Conservation (phyloP, 2,797 vertebrate species). For the Antrozous pallidus region DNA sequence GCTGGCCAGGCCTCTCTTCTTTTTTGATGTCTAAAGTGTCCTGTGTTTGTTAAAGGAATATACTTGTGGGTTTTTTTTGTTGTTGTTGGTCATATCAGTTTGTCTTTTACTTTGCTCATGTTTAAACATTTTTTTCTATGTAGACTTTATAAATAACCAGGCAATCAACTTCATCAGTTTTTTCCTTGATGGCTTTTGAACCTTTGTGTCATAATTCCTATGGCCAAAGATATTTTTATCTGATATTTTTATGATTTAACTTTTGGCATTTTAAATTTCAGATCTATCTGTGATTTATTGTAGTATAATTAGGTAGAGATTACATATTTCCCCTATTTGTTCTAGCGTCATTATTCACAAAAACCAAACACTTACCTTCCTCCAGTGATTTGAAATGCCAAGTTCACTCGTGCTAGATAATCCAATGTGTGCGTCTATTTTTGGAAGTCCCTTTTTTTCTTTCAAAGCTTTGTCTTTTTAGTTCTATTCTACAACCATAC, state of each 20-base stretch:
- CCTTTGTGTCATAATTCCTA: neutral
- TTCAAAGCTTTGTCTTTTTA: neutral
- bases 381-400: neutral
- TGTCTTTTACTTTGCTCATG: neutral
- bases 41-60: neutral
- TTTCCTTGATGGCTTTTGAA: neutral
- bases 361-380: neutral
- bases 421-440: neutral
- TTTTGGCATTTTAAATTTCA: slow-evolving; percentile 29
- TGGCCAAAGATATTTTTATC: neutral
- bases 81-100: neutral
- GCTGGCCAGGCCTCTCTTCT: neutral
- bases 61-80: neutral
- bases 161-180: neutral
- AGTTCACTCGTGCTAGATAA: neutral
- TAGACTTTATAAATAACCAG: neutral
- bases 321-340: neutral
- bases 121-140: neutral
- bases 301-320: neutral
- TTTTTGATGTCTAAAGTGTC: neutral
- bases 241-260: slow-evolving; percentile 29
- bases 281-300: neutral
- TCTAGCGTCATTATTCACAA: neutral
- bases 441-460: neutral
- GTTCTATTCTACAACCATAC: neutral